Conservation (phyloP, 2,888 invertebrate genomes). For the Melipona beecheii region DNA sequence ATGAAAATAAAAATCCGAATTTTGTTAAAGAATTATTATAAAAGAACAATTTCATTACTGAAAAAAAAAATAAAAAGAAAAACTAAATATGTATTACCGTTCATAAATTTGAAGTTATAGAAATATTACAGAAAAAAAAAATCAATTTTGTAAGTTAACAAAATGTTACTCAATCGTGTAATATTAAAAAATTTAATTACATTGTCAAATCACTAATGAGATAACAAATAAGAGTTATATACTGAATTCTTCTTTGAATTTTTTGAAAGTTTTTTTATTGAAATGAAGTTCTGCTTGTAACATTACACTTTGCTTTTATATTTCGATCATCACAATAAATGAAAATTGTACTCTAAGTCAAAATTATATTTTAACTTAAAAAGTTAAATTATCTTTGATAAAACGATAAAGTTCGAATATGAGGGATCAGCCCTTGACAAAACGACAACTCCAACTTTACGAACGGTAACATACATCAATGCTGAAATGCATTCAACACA, state of each 20-base stretch:
- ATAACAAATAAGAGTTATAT: too few species aligned
- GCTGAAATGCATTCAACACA: not conserved
- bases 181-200: not conserved
- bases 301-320: too few species aligned
- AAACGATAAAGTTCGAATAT: not conserved
- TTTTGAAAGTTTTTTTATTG: too few species aligned
- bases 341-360: too few species aligned
- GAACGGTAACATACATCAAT: not conserved
- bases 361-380: too few species aligned
- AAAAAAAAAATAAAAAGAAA: not conserved
- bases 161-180: not conserved
- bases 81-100: not conserved
- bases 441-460: constrained; percentile 1
- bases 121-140: not conserved
- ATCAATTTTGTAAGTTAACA: not conserved
- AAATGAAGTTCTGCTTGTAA: too few species aligned
- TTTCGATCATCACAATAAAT: too few species aligned
- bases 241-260: too few species aligned
- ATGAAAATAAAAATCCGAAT: not conserved
- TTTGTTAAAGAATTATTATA: not conserved
- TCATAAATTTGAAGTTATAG: not conserved
- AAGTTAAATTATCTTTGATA: not conserved
- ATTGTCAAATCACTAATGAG: not conserved
- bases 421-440: not conserved
- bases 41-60: not conserved